Percentiles rank a stretch among this genome's conserved stretches.
These are phyloP conservation scores for Scaptodrosophila lebanonensis DNA, from an alignment of 1,140 invertebrate species.

Conservation along the genomic window DNA sequence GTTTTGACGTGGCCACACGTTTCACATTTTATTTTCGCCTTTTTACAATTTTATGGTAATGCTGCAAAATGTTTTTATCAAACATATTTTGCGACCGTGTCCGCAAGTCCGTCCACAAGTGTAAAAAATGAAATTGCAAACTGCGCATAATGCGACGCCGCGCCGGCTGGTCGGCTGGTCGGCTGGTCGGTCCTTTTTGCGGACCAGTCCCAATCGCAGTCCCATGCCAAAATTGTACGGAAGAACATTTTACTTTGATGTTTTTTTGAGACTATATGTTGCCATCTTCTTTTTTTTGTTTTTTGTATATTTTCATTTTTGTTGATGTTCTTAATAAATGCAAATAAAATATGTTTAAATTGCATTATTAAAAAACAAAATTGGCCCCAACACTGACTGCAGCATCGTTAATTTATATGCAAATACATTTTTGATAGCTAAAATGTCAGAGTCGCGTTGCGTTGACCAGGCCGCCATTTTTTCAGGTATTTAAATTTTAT, in stretches of 20 bases:
- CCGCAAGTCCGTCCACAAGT: conserved; percentile 17
- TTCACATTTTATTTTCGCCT: conserved; percentile 28
- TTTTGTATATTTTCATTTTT: conserved; percentile 3
- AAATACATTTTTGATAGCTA: conserved; percentile 74
- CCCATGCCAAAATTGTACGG: conserved; percentile 44
- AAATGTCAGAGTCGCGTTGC: conserved; percentile 70
- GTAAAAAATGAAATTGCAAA: conserved; percentile 35
- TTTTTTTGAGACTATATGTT: conserved; percentile 27
- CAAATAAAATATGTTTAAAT: conserved; percentile 75
- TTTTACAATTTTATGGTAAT: conserved; percentile 70
- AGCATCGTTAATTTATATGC: conserved; percentile 70
- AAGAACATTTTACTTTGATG: conserved; percentile 66
- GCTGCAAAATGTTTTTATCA: conserved; percentile 59
- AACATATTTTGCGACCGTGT: conserved; percentile 68
- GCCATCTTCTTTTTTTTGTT: conserved; percentile 37
- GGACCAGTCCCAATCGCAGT: not conserved
- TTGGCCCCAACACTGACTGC: conserved; percentile 7
- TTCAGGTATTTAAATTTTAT: not conserved
- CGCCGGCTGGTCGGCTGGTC: conserved; percentile 1
- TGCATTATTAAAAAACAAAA: conserved; percentile 70
- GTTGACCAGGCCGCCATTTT: conserved; percentile 35
- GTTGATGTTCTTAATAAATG: conserved; percentile 58
- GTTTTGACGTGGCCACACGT: conserved; percentile 58
- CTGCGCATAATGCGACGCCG: conserved; percentile 56
- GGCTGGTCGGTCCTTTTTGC: too few species aligned